Base-by-base conservation (phyloP, 2,113 vertebrate genomes). In the Sphaerodactylus townsendi region DNA sequence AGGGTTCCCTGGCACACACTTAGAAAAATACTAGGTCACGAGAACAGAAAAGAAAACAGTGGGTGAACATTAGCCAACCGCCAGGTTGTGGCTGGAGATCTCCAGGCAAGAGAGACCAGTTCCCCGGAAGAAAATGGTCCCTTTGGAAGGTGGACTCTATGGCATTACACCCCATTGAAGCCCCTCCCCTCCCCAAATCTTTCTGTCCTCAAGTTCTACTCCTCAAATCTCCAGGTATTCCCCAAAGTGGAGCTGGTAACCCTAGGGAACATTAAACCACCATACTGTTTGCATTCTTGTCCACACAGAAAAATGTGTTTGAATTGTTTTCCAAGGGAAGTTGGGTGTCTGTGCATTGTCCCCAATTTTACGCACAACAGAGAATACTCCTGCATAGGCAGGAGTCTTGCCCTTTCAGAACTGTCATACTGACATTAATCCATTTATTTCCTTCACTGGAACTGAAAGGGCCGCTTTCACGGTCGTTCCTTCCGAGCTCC, bases 401-500 rank as follows among this genome's bases (percentile, higher is more conserved):
- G 0, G 74, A 17, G 19, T 87, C 62, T 64, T 0, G 73, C 35
- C 81, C 14, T 30, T 85, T 5, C 30, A 85, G 89, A 87, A 82
- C 68, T 90, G 81, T 88, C 78, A 71, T 82, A n/a, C 53, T 83
- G 87, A 85, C 90, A 88, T 14, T 93, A 92, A 94, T 93, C 91
- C 92, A 90, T 90, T 92, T 93, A 93, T 92, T 93, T 87, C 90
- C 87, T 91, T 80, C 90, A 70, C 75, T 0, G 81, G 89, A 83
- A 87, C 82, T 89, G 90, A 94, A 93, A 87, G 89, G 89, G 87
- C 91, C 75, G 88, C 91, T 91, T 74, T 89, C 89, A 69, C 85
- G 79, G 79, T 5, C 83, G 4, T 80, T 56, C 82, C 91, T 91
- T 88, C 87, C 90, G 66, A 87, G 88, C 87, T 85, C 87, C 10